A percentile compares a stretch with the other conserved stretches of the same genome.
These are phyloP conservation scores for Apocrypta bakeri DNA, from an alignment of 1,140 invertebrate species.

Conservation along the genomic window DNA sequence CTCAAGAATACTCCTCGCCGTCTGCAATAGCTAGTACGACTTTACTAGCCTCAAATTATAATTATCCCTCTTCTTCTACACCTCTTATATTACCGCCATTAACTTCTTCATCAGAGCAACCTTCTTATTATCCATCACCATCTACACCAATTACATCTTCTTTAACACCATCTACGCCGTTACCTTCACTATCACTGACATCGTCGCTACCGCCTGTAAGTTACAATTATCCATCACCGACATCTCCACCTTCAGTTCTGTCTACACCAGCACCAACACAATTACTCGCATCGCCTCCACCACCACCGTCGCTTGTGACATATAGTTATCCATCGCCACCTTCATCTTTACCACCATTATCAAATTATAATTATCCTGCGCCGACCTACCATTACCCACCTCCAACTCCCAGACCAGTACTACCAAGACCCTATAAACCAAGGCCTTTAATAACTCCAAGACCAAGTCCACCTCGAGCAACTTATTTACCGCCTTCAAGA, in stretches of 20 bases:
- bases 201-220: neutral
- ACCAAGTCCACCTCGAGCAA: neutral
- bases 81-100: conserved; percentile 12
- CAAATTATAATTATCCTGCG: conserved; percentile 29
- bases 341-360: neutral
- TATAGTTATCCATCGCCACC: conserved; percentile 6
- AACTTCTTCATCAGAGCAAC: conserved; percentile 23
- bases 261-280: neutral
- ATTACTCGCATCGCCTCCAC: neutral
- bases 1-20: neutral
- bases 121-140: conserved; percentile 19
- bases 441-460: conserved; percentile 29
- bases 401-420: neutral
- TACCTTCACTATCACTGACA: neutral
- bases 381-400: conserved; percentile 14
- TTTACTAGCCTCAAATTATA: neutral
- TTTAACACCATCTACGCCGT: conserved; percentile 10
- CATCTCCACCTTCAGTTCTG: neutral
- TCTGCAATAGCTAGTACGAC: neutral
- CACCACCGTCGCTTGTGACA: neutral
- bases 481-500: conserved; percentile 10
- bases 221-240: conserved; percentile 19
- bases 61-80: conserved; percentile 35
- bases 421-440: conserved; percentile 1
- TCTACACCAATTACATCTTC: neutral